Evolutionary conservation across 2,888 invertebrate genomes (phyloP).

Genomic region (Synanthedon myopaeformis): DNA sequence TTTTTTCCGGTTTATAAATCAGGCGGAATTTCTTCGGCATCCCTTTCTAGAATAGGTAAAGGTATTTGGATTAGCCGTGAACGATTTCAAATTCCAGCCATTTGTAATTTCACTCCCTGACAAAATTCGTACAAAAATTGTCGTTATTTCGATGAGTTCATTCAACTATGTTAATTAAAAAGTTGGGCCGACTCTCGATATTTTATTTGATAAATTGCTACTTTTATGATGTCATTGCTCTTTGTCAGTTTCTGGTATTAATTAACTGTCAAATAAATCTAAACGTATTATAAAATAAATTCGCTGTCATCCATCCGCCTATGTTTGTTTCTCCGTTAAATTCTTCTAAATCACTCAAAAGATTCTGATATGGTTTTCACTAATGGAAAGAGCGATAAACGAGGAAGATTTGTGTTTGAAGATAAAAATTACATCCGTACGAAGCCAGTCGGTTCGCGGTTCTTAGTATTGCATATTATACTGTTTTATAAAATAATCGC

Average conservation of each 20-base stretch:
- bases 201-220: background rate
- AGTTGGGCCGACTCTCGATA: background rate
- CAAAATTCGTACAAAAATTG: background rate
- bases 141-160: background rate
- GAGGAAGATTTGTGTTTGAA: too few species aligned
- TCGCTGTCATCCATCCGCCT: too few species aligned
- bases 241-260: background rate
- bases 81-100: background rate
- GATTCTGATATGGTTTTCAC: too few species aligned
- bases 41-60: background rate
- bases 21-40: conserved; percentile 5
- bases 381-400: too few species aligned
- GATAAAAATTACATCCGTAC: too few species aligned
- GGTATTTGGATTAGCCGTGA: background rate
- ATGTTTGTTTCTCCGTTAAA: too few species aligned
- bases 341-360: too few species aligned
- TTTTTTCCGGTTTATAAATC: conserved; percentile 35
- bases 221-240: background rate
- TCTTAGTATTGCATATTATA: too few species aligned
- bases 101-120: background rate
- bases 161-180: background rate
- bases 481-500: too few species aligned
- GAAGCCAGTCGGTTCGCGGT: too few species aligned
- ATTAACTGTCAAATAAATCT: background rate
- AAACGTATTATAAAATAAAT: too few species aligned